These are phyloP conservation scores for Aphis craccivora DNA, from an alignment of 1,140 invertebrate genomes.

Conservation along the genomic window DNA sequence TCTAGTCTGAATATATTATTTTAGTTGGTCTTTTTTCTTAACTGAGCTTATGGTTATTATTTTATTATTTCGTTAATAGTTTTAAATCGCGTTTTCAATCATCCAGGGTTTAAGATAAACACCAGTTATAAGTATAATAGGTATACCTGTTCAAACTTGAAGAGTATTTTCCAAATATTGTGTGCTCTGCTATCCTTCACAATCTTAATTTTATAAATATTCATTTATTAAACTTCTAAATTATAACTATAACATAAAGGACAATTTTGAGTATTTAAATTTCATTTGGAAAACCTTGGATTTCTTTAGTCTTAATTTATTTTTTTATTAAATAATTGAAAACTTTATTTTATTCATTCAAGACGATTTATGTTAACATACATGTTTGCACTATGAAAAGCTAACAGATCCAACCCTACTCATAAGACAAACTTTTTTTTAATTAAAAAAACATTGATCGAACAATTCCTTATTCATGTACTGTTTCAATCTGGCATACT, in stretches of 20 bases:
- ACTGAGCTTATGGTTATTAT: slow-evolving; percentile 32
- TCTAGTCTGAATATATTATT: slow-evolving; percentile 31
- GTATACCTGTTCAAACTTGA: slow-evolving; percentile 31
- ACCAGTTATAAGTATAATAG: slow-evolving; percentile 41
- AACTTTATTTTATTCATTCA: not conserved
- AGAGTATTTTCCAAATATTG: not conserved
- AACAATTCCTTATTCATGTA: not conserved
- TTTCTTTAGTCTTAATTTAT: not conserved
- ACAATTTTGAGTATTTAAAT: not conserved
- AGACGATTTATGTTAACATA: not conserved
- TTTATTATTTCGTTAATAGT: not conserved
- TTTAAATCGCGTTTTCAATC: slow-evolving; percentile 42
- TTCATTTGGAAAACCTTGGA: not conserved
- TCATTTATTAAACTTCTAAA: not conserved
- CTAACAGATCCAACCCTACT: not conserved
- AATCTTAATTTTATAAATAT: not conserved
- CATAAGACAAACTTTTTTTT: not conserved
- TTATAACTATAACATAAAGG: not conserved
- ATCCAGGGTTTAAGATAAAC: slow-evolving; percentile 50
- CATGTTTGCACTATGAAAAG: not conserved
- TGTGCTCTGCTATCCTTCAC: not conserved
- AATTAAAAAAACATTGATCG: slow-evolving; percentile 25
- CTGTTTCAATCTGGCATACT: not conserved
- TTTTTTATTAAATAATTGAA: not conserved
- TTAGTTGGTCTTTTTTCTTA: slow-evolving; percentile 26